These are phyloP conservation scores for human DNA, from an alignment of 2,113 vertebrate genomes.

Conservation along the genomic window DNA sequence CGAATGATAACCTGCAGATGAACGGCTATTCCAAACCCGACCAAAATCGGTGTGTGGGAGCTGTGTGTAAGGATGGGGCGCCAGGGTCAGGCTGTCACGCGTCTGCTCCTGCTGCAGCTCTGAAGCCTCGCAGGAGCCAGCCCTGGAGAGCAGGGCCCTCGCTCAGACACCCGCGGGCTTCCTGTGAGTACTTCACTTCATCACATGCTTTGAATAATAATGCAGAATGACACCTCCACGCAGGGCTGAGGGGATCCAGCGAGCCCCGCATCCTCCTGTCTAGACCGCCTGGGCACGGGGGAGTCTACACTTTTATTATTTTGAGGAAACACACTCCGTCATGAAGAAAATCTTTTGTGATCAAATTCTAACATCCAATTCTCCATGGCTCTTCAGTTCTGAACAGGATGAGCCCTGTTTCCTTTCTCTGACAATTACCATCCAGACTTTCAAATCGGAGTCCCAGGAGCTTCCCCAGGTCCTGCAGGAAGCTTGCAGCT, in stretches of 20 bases:
- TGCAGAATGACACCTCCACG: background rate
- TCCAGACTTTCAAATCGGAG: background rate
- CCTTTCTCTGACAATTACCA: slow-evolving; percentile 61
- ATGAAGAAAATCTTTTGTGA: slow-evolving; percentile 40
- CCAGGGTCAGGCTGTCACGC: background rate
- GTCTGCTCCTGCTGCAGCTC: background rate
- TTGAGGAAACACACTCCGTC: slow-evolving; percentile 57
- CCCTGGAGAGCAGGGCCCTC: background rate
- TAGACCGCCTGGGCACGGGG: slow-evolving; percentile 57
- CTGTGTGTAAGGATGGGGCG: background rate
- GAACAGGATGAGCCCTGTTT: slow-evolving; percentile 50
- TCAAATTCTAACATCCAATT: slow-evolving; percentile 24
- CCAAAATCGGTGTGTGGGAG: accelerated
- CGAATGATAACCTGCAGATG: background rate
- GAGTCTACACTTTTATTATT: slow-evolving; percentile 47
- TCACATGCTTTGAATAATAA: background rate
- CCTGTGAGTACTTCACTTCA: background rate
- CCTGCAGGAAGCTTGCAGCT: too few species aligned
- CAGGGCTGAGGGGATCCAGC: background rate
- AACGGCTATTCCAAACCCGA: background rate
- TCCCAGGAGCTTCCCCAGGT: background rate
- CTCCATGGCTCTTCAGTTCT: slow-evolving; percentile 46
- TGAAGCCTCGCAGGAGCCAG: background rate
- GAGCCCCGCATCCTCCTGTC: slow-evolving; percentile 34
- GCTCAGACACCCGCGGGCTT: background rate